Conservation (phyloP, 2,113 vertebrate species). For the Dipodomys stephensi region DNA sequence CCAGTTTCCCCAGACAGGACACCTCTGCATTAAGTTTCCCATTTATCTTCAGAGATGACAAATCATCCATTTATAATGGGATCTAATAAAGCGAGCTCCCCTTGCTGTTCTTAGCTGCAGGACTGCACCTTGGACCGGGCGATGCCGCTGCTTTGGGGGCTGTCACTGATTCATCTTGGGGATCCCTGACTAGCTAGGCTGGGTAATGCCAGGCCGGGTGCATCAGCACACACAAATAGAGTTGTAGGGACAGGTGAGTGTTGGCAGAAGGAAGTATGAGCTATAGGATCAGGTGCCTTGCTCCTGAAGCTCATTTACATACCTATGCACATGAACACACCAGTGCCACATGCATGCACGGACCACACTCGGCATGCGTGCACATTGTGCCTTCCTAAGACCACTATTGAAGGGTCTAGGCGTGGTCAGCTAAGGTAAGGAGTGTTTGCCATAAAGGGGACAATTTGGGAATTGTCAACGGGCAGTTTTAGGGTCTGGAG, state of each 20-base stretch:
- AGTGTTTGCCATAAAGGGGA: background rate
- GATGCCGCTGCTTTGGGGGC: background rate
- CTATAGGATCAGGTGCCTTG: background rate
- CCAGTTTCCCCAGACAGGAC: conserved; percentile 71
- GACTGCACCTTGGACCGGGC: background rate
- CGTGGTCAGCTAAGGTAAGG: background rate
- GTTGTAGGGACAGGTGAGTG: rapidly evolving
- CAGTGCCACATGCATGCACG: background rate
- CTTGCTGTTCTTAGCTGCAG: conserved; percentile 13
- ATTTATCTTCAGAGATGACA: conserved; percentile 61
- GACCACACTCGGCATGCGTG: background rate
- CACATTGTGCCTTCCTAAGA: background rate
- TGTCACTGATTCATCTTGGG: background rate
- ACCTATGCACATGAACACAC: background rate
- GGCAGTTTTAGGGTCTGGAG: background rate
- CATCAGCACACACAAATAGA: background rate
- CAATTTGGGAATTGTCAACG: background rate
- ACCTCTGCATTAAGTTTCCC: conserved; percentile 63
- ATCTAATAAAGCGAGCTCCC: conserved; percentile 53
- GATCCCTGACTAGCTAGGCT: background rate
- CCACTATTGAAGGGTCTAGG: background rate
- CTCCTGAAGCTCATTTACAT: background rate
- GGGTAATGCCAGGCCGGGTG: background rate
- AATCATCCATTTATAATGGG: conserved; percentile 75
- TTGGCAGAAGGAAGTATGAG: no score